Base-by-base conservation (phyloP, 2,888 invertebrate genomes). In the Microplitis manilae region DNA sequence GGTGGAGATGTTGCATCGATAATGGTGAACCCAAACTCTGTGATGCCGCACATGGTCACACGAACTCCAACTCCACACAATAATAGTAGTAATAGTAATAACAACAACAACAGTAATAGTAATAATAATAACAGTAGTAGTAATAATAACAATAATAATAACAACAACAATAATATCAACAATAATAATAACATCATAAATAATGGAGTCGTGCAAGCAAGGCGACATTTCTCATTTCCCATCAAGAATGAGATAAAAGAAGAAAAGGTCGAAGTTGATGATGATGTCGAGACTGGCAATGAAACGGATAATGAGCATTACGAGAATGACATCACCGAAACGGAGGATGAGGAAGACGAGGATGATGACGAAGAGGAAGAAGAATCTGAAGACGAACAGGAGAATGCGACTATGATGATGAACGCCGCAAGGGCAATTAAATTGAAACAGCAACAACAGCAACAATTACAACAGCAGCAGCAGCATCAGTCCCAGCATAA, bases 21-120 rank as follows among this genome's bases (percentile, higher is more conserved):
- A 81, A 94, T 97, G 93, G 97, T 97, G 5, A 97, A 97, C 91
- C 97, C 97, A 5, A 96, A 96, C 86, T 96, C 95, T 39, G 96
- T 97, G 65, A 95, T 97, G 94, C 97, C 97, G 1, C 92, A 95
- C 61, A 93, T 94, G 81, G 93, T 86, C 8, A 81, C 84, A 5
- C 82, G 86, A 8, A 86, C 84, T 78, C 84, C 81, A 62, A 82
- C 79, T 64, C 81, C 81, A 4, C 9, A 38, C 60, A 40, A 38
- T 73, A 20, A 59, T 39, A 40, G 41, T 71, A 79, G 50, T 50
- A 50, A 13, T 50, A 50, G 13, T 50, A 50, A 50, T 50, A 13
- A 38, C 60, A 40, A 38, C 75, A 20, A 39, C 73, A 78, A 5
- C 5, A 50, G 13, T 13, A 50, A 50, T 4, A 41, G 13, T 60